Evolutionary conservation across 2,797 vertebrate species (phyloP).

Genomic region (Cynopterus sphinx): DNA sequence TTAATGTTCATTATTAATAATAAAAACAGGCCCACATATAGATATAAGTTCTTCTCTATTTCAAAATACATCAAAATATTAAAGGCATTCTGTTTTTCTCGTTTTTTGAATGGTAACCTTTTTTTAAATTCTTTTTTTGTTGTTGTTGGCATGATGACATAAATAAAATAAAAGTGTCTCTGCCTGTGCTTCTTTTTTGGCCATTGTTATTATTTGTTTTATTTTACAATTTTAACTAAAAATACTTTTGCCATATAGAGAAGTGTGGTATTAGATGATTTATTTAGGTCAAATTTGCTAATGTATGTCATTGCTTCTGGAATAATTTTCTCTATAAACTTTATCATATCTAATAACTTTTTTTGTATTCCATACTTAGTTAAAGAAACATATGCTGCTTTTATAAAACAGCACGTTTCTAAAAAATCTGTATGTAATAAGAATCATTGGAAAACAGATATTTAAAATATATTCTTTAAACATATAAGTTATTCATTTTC

Average conservation of each 20-base stretch:
- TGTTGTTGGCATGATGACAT: neutral
- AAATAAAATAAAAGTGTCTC: neutral
- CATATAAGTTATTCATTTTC: neutral
- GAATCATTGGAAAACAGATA: slow-evolving; percentile 24
- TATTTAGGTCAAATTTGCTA: neutral
- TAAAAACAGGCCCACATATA: neutral
- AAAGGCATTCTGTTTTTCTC: neutral
- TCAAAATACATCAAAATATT: neutral
- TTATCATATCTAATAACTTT: neutral
- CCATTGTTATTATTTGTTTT: neutral
- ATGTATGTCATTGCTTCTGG: neutral
- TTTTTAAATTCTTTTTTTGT: neutral
- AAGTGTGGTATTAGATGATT: neutral
- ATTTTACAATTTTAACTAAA: slow-evolving; percentile 8
- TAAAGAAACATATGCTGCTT: neutral
- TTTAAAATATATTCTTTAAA: neutral
- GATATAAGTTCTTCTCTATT: neutral
- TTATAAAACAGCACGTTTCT: neutral
- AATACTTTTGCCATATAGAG: neutral
- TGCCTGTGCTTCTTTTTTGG: neutral
- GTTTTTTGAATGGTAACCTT: neutral
- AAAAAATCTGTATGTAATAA: neutral
- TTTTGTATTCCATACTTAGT: neutral
- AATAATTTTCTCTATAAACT: neutral
- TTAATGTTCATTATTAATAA: neutral